Evolutionary conservation across 2,888 invertebrate species (phyloP), one percentile per base, ranked within the genome.

Genomic region (Drosophila neutralis): DNA sequence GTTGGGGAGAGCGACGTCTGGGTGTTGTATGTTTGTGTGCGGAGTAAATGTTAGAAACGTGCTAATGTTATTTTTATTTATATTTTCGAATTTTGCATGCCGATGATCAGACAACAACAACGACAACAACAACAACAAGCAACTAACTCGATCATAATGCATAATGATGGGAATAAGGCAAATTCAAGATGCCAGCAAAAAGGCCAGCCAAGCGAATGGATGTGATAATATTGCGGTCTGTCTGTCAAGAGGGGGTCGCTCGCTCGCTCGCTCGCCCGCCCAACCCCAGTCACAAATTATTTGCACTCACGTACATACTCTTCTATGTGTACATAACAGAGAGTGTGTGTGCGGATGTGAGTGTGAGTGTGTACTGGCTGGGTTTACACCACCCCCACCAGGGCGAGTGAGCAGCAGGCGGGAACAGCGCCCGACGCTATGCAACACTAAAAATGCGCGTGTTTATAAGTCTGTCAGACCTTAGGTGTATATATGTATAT

Each of bases 371-470:
- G 56, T 54, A 52, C 53, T 68, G 62, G 74, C 74, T 75, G 80
- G 72, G 69, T 57, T 73, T 77, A 52, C 70, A 80, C 80, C 81
- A 88, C 79, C 73, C 63, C 65, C 65, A 68, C 51, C 4, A 24
- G 24, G 45, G 45, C 27, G 56, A 38, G 56, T 38, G 56, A 29
- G 38, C n/a, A 27, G 56, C 70, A 62, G 56, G 49, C 15, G 61
- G 49, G 40, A 73, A 52, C 67, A 69, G 67, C 83, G 88, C 88
- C 90, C 81, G 80, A 61, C 70, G 83, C 89, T 90, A 90, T 87
- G 87, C 87, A 90, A 88, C 89, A 87, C 87, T 87, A 88, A 89
- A 90, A 88, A 88, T 81, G 76, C 78, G 78, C 81, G 81, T 78
- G 80, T 76, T 80, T 78, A 76, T 72, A 76, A 66, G 72, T 72